Percentiles rank a stretch among this genome's conserved stretches.
phyloP scores from a whole-genome alignment of 1,140 invertebrate genomes.

The Acromyrmex heyeri region DNA sequence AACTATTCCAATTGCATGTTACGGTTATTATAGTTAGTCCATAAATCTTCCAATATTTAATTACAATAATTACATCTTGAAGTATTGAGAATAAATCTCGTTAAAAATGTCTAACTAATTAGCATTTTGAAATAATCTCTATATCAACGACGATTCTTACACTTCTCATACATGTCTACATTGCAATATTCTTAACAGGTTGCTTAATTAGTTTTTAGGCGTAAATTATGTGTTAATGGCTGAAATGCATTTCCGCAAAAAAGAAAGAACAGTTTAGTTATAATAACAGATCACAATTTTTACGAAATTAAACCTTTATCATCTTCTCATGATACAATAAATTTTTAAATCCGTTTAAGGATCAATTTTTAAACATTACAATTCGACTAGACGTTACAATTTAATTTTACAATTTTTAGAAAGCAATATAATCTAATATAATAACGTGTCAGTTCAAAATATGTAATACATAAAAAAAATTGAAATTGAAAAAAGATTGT shows the following conservation, averaged over 20 bases:
- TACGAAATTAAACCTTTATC: not conserved
- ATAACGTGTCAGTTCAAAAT: not conserved
- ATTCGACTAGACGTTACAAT: not conserved
- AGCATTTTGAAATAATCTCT: not conserved
- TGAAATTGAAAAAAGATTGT: not conserved
- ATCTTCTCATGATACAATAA: not conserved
- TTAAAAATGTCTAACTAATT: constrained; percentile 4
- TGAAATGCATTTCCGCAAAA: not conserved
- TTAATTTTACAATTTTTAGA: not conserved
- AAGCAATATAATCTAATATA: not conserved
- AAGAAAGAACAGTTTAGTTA: not conserved
- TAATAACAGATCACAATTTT: not conserved
- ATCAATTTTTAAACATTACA: constrained; percentile 1
- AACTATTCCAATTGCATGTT: not conserved
- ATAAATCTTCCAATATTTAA: not conserved
- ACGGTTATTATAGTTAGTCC: not conserved
- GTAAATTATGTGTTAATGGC: not conserved
- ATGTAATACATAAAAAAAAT: not conserved
- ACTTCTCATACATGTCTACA: constrained; percentile 59
- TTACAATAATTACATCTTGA: not conserved
- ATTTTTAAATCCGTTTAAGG: not conserved
- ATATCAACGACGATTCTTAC: not conserved
- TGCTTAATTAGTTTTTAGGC: no score
- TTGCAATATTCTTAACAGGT: no score
- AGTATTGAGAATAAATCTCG: not conserved